Evolutionary conservation across 1,140 invertebrate species (phyloP).

Genomic region (Hetaerina americana): DNA sequence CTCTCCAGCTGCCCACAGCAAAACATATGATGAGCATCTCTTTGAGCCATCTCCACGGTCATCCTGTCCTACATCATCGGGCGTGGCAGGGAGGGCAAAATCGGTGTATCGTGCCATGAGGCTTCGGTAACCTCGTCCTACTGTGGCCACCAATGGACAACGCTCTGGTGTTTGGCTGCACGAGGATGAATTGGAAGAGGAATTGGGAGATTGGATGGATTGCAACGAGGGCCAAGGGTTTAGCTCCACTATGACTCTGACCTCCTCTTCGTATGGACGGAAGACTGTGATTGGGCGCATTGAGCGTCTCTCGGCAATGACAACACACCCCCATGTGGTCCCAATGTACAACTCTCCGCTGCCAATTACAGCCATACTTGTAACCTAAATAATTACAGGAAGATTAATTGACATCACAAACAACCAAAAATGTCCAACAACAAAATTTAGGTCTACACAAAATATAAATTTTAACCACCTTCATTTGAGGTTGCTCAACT

Average conservation of each 20-base stretch:
- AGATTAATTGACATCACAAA: too few relatives aligned
- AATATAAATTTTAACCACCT: too few relatives aligned
- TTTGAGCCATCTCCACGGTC: not conserved
- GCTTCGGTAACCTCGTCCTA: conserved; percentile 72
- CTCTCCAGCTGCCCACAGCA: not conserved
- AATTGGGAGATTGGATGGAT: too few relatives aligned
- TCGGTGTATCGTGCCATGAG: conserved; percentile 41
- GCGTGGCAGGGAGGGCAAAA: conserved; percentile 11
- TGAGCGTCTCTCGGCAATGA: conserved; percentile 66
- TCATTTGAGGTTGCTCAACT: too few relatives aligned
- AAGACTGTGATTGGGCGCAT: conserved; percentile 80
- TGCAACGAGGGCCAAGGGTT: conserved; percentile 3
- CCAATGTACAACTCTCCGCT: conserved; percentile 66
- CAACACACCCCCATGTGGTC: conserved; percentile 82
- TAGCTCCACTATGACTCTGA: conserved; percentile 28
- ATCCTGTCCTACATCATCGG: not conserved
- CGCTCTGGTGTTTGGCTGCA: not conserved
- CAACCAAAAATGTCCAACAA: too few relatives aligned
- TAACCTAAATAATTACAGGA: conserved; percentile 51
- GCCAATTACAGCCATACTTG: conserved; percentile 54
- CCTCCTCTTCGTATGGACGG: conserved; percentile 77
- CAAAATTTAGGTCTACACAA: too few relatives aligned
- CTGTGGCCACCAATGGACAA: conserved; percentile 48
- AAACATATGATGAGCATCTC: not conserved
- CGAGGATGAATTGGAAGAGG: not conserved